Evolutionary conservation across 2,797 vertebrate species (phyloP), one percentile per base, ranked within the genome.

Genomic region (Eulemur albifrons): DNA sequence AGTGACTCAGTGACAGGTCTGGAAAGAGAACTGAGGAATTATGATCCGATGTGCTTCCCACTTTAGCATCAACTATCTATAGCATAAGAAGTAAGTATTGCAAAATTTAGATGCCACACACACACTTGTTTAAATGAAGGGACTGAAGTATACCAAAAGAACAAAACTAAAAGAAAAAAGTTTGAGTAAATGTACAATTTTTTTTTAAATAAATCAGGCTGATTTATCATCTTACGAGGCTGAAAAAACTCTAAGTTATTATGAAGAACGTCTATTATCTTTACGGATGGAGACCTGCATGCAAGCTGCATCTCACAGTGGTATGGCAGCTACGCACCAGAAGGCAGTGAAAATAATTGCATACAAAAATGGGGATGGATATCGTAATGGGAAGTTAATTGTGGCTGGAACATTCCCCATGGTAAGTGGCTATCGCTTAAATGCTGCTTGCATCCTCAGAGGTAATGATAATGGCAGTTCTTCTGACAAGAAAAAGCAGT

Each of bases 361-460:
- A 50, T 97, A 98, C 92, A 98, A 94, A 98, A 98, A 98, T 57
- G 98, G 98, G 73, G 67, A 91, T 70, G 97, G 97, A 35, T 97
- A 97, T 89, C 84, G 8, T 82, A 98, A 98, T 72, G 98, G 98
- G 81, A 98, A 98, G 88, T 88, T 98, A 94, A 97, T 98, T 86
- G 95, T 98, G 93, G 97, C 97, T 95, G 83, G 77, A 35, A 98
- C 98, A 40, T 98, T 98, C 90, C 95, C 97, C 57, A 88, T 88
- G 96, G 98, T 98, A 97, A 98, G 98, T 97, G 83, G 38, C 59
- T 86, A 20, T 96, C 84, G 59, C 84, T 83, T 82, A 82, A 93
- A 70, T 65, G 35, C 12, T 63, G 38, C 52, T 48, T 21, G 17
- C 27, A 43, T 93, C 43, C 69, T 95, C 65, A 59, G 45, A 91